phyloP scores from a whole-genome alignment of 2,113 vertebrate genomes.

The Arvicanthis niloticus region DNA sequence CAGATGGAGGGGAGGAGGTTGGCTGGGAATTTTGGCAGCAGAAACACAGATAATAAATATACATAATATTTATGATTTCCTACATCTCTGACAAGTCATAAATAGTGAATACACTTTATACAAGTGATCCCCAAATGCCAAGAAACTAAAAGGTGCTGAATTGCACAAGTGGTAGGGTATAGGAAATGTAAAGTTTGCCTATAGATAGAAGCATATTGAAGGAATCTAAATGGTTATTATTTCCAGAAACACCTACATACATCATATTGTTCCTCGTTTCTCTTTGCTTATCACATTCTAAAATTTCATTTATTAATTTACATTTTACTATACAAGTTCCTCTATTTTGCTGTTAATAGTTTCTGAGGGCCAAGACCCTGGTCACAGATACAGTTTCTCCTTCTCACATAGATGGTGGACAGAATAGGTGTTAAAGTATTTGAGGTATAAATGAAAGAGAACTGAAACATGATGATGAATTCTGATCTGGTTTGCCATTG shows the following conservation, averaged over 20 bases:
- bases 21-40: background rate
- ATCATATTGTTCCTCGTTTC: background rate
- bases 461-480: background rate
- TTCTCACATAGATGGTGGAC: background rate
- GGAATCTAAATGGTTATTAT: background rate
- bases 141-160: background rate
- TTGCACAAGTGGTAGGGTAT: background rate
- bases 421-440: background rate
- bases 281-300: conserved; percentile 9
- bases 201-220: background rate
- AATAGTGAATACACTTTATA: background rate
- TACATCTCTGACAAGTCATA: background rate
- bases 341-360: background rate
- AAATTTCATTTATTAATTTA: background rate
- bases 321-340: background rate
- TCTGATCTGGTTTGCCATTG: background rate
- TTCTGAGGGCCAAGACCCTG: background rate
- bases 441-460: background rate
- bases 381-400: background rate
- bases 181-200: background rate
- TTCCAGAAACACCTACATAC: background rate
- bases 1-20: background rate
- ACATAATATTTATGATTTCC: background rate
- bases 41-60: conserved; percentile 3
- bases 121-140: background rate